These are phyloP conservation scores for Callimorpha dominula DNA, from an alignment of 2,888 invertebrate species.

Conservation along the genomic window DNA sequence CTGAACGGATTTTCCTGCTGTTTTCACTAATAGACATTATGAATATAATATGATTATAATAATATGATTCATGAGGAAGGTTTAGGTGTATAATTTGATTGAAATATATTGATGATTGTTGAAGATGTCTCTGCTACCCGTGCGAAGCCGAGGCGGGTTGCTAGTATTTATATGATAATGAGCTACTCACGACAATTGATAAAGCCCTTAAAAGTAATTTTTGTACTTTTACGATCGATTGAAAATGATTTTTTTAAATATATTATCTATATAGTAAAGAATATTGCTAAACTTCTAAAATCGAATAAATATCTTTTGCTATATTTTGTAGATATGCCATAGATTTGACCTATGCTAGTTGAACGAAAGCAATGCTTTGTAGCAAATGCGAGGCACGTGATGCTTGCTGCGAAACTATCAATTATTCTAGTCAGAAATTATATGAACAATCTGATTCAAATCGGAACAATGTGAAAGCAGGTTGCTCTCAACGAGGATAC, in stretches of 20 bases:
- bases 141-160: no score
- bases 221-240: neutral
- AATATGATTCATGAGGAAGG: no score
- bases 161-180: neutral
- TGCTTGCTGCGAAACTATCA: conserved; percentile 26
- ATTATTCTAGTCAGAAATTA: conserved; percentile 37
- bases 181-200: neutral
- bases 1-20: no score
- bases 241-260: neutral
- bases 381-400: conserved; percentile 24
- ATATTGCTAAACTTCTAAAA: neutral
- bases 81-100: no score
- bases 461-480: conserved; percentile 27
- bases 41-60: no score
- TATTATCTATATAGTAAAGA: neutral
- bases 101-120: no score
- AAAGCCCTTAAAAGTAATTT: neutral
- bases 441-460: conserved; percentile 34
- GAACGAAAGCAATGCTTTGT: neutral
- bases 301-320: neutral
- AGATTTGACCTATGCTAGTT: neutral
- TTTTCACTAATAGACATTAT: no score
- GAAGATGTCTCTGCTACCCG: no score
- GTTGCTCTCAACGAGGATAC: conserved; percentile 26
- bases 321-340: neutral